These are phyloP conservation scores for Pammene fasciana DNA, from an alignment of 2,888 invertebrate genomes.

Conservation along the genomic window DNA sequence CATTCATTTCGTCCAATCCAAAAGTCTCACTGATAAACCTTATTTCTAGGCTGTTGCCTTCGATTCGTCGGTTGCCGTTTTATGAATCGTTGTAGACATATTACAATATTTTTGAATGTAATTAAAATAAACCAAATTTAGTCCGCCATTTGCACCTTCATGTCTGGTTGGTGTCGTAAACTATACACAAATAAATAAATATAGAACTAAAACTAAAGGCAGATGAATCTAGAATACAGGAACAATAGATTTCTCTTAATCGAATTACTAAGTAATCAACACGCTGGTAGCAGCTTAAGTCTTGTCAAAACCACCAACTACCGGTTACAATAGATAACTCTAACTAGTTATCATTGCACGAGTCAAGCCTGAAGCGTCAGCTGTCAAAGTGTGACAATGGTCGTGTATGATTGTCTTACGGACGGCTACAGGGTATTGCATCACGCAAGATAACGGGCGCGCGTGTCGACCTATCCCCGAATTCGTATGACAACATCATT, in stretches of 20 bases:
- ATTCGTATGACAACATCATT: background rate
- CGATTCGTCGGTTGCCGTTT: no score
- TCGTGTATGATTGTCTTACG: conserved; percentile 31
- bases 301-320: conserved; percentile 3
- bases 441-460: conserved; percentile 42
- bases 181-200: no score
- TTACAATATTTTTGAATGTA: no score
- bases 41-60: no score
- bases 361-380: background rate
- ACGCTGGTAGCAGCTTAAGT: background rate
- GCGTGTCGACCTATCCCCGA: background rate
- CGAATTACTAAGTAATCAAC: background rate
- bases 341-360: conserved; percentile 1
- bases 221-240: no score
- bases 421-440: conserved; percentile 49
- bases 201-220: no score
- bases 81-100: no score
- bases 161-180: no score
- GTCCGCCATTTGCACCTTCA: no score
- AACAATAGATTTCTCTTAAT: background rate
- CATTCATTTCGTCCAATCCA: no score
- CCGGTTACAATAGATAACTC: background rate
- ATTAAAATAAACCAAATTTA: no score
- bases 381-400: conserved; percentile 16
- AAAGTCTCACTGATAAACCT: no score